Percentiles rank a stretch among this genome's conserved stretches.
phyloP scores from a whole-genome alignment of 2,113 vertebrate species.

The Rhineura floridana region DNA sequence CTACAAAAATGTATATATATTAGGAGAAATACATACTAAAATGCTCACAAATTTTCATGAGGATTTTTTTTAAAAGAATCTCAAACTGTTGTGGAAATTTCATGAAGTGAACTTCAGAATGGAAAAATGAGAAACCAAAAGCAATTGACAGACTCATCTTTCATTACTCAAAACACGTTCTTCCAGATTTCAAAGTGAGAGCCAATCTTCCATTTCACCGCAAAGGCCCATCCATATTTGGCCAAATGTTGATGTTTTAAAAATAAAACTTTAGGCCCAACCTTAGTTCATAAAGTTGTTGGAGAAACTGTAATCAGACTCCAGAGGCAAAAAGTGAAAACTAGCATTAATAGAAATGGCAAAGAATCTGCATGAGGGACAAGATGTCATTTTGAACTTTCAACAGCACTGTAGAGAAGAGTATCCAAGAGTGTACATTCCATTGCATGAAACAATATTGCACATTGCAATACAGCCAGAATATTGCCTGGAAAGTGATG shows the following conservation, averaged over 20 bases:
- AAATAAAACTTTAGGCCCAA: background rate
- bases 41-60: no score
- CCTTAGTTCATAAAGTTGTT: no score
- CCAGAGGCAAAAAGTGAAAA: background rate
- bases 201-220: background rate
- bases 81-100: no score
- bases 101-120: no score
- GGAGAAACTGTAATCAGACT: background rate
- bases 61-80: no score
- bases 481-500: constrained; percentile 11
- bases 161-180: background rate
- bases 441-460: background rate
- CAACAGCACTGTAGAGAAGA: background rate
- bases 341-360: background rate
- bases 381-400: background rate
- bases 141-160: no score
- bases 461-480: background rate
- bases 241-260: background rate
- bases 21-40: no score
- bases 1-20: no score
- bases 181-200: background rate
- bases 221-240: background rate
- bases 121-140: no score
- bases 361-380: background rate
- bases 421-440: background rate